phyloP scores from a whole-genome alignment of 2,797 vertebrate species.

The Danio albolineatus region DNA sequence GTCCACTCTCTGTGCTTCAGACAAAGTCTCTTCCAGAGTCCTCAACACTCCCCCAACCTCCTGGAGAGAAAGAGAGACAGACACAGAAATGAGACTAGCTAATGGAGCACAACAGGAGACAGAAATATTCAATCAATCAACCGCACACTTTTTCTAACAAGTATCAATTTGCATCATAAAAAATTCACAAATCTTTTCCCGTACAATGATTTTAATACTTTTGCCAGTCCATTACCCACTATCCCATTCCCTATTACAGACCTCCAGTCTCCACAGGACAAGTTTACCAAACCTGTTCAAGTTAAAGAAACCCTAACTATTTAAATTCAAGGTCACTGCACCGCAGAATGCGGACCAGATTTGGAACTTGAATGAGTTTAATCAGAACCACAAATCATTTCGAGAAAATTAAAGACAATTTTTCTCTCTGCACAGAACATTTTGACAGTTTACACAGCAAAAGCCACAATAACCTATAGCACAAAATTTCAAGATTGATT shows the following conservation, averaged over 20 bases:
- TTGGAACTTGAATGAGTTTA: background rate
- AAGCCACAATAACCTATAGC: background rate
- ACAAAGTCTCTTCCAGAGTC: constrained; percentile 82
- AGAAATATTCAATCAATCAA: constrained; percentile 46
- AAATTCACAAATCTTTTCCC: constrained; percentile 46
- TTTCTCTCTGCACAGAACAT: background rate
- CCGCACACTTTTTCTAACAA: constrained; percentile 45
- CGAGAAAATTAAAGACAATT: constrained; percentile 1
- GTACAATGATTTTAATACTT: constrained; percentile 19
- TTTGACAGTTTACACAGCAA: background rate
- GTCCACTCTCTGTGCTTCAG: constrained; percentile 85
- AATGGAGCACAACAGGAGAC: constrained; percentile 45
- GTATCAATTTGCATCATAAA: constrained; percentile 52
- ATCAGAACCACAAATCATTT: constrained; percentile 10
- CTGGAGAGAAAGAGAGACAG: constrained; percentile 69
- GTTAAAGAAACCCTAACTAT: background rate
- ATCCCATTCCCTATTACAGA: constrained; percentile 11
- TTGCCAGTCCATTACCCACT: constrained; percentile 36
- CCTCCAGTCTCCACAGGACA: constrained; percentile 28
- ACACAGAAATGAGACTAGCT: constrained; percentile 14
- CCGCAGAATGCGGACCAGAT: background rate
- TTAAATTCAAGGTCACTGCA: background rate
- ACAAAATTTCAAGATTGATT: background rate
- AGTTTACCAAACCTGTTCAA: constrained; percentile 20
- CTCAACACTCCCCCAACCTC: constrained; percentile 81